Conservation (phyloP, 2,888 invertebrate species). For the Spilosoma lubricipeda region DNA sequence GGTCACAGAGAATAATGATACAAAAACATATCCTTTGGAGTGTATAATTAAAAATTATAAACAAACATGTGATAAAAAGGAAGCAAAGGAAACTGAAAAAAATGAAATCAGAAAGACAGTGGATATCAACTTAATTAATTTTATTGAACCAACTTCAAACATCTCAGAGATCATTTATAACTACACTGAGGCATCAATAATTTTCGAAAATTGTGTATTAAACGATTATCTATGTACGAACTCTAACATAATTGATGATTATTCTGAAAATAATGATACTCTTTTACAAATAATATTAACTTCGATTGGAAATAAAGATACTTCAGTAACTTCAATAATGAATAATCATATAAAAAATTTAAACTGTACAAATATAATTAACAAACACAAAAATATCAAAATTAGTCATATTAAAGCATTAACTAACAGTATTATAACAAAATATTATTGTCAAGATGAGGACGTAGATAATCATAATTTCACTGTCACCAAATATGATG, state of each 20-base stretch:
- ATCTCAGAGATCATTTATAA: not conserved
- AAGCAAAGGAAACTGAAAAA: not conserved
- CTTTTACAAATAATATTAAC: not conserved
- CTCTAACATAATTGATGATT: not conserved
- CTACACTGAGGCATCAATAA: not conserved
- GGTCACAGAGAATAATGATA: not conserved
- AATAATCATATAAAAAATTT: not conserved
- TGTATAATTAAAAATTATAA: constrained; percentile 12
- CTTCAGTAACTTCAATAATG: not conserved
- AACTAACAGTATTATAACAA: constrained; percentile 3
- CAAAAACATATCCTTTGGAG: not conserved
- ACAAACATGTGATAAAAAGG: not conserved
- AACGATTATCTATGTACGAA: not conserved
- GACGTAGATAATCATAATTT: not conserved
- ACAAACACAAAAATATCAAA: not conserved
- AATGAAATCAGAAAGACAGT: not conserved
- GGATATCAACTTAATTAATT: not conserved
- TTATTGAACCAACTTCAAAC: not conserved
- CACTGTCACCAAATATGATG: not conserved
- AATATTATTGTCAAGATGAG: constrained; percentile 8
- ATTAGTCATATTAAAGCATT: not conserved
- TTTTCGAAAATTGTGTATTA: constrained; percentile 1
- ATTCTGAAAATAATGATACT: not conserved
- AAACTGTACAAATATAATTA: constrained; percentile 8
- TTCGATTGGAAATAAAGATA: not conserved